A percentile compares a stretch with the other conserved stretches of the same genome.
Conservation (phyloP, 2,113 vertebrate genomes). For the Myanophis thanlyinensis region DNA sequence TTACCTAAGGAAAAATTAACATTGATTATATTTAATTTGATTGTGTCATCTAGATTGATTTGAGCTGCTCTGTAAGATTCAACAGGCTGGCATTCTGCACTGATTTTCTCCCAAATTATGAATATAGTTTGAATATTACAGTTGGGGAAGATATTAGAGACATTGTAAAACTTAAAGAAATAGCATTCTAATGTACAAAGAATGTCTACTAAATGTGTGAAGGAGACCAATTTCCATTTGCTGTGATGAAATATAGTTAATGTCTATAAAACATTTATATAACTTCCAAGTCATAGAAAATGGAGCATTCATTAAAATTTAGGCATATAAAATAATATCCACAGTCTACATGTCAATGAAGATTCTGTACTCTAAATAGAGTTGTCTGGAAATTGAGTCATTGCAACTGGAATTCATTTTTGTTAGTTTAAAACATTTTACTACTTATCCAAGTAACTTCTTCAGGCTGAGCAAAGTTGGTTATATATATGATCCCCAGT, state of each 20-base stretch:
- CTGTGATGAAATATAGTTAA: not conserved
- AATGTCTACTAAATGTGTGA: not conserved
- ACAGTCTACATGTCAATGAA: not conserved
- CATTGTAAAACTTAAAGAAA: not conserved
- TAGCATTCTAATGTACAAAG: not conserved
- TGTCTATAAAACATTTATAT: not conserved
- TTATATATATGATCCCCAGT: not conserved
- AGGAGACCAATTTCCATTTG: not conserved
- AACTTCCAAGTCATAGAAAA: not conserved
- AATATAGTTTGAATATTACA: not conserved
- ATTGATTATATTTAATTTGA: not conserved
- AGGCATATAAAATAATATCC: not conserved
- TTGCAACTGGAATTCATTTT: not conserved
- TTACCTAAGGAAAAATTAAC: not conserved
- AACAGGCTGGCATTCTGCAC: not conserved
- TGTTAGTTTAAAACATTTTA: not conserved
- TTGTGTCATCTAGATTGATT: constrained; percentile 2
- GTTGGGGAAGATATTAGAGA: not conserved
- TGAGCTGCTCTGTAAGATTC: not conserved
- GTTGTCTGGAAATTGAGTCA: not conserved
- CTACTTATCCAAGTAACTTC: not conserved
- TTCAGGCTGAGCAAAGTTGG: not conserved
- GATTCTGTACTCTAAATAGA: not conserved
- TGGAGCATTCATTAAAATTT: not conserved
- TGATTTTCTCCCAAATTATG: not conserved